Base-by-base conservation (phyloP, 2,888 invertebrate species). In the Synanthedon formicaeformis region DNA sequence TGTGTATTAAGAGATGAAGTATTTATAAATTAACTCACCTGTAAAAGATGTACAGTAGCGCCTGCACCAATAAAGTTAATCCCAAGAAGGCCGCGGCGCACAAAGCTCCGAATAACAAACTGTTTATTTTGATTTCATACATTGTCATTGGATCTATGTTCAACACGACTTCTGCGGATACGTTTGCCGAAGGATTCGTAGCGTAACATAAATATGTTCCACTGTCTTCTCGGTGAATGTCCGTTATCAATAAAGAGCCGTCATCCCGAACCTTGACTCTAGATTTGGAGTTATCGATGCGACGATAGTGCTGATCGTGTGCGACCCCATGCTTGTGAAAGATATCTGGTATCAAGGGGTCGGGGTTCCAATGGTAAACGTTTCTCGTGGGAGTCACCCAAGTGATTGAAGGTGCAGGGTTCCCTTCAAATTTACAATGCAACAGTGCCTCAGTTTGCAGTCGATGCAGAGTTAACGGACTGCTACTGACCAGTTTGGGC, bases 171-270 rank as follows among this genome's bases (percentile, higher is more conserved):
- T 91, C 91, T 50, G 91, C 90, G 2, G 96, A 93, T 40, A 90
- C 86, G 74, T 96, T 96, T 53, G 93, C 94, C 59, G 94, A 89
- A 13, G 95, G 92, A 83, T 97, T 97, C 65, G 93, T 91, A 48
- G 95, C 96, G 70, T 92, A 92, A 74, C 97, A 98, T 57, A 91
- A 90, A 83, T 97, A 98, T 34, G 91, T 85, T 52, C 97, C 97
- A 63, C 94, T 93, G 81, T 96, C 96, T 69, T 92, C 91, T 60
- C 94, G 90, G 48, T 92, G 91, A 55, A 94, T 89, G 60, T 91
- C 89, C 54, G 86, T 87, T 58, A 97, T 92, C 62, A 91, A 90
- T 54, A 97, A 83, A 14, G 94, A 93, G 18, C 96, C 96, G 71
- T 96, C 93, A 27, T 92, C 91, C 50, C 93, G 87, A 41, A 96